A percentile compares a stretch with the other conserved stretches of the same genome.
Evolutionary conservation across 2,888 invertebrate genomes (phyloP).

Genomic region (Leptinotarsa tumamoca): DNA sequence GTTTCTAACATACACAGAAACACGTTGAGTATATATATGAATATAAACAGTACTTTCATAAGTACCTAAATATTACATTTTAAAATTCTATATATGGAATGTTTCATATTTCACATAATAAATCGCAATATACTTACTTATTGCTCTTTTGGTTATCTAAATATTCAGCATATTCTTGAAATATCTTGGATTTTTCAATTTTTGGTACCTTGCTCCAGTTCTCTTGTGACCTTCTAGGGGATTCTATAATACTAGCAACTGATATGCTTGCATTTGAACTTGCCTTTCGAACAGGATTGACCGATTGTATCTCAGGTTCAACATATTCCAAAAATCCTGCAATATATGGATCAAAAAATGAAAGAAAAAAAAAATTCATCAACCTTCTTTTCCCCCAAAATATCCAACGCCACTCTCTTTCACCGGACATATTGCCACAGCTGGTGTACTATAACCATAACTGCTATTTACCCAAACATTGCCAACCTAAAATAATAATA

Average conservation of each 20-base stretch:
- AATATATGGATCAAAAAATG: constrained; percentile 28
- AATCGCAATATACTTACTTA: constrained; percentile 32
- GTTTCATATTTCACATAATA: background rate
- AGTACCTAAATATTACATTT: too few species aligned
- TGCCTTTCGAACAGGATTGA: background rate
- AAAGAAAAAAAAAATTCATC: background rate
- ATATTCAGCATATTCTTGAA: constrained; percentile 50
- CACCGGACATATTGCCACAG: constrained; percentile 67
- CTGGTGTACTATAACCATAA: constrained; percentile 68
- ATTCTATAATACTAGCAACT: constrained; percentile 62
- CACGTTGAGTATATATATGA: too few species aligned
- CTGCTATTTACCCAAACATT: constrained; percentile 70
- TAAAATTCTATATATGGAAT: too few species aligned
- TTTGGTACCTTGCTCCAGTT: constrained; percentile 58
- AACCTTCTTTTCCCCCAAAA: constrained; percentile 66
- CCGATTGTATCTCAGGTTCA: constrained; percentile 5
- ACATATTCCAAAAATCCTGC: constrained; percentile 46
- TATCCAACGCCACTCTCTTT: constrained; percentile 69
- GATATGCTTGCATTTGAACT: constrained; percentile 62
- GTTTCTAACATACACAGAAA: too few species aligned
- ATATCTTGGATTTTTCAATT: constrained; percentile 48
- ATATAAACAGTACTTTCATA: too few species aligned
- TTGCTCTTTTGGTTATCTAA: constrained; percentile 44
- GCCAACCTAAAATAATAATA: constrained; percentile 59
- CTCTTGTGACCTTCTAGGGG: constrained; percentile 66